Evolutionary conservation across 2,797 vertebrate species (phyloP).

Genomic region (Pseudomugil tenellus): DNA sequence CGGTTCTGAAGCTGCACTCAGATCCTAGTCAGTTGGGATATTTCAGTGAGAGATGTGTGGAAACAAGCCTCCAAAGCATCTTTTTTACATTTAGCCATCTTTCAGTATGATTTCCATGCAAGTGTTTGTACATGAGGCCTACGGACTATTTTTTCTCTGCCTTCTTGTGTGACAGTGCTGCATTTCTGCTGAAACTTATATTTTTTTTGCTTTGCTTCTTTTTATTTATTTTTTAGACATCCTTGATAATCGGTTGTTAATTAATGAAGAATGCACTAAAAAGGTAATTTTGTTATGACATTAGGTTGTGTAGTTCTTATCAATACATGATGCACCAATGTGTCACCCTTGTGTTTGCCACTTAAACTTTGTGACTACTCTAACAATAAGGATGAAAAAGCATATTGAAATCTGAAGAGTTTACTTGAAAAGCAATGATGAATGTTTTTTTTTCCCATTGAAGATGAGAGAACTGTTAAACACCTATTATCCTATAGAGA

Average conservation of each 20-base stretch:
- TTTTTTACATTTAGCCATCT: too few relatives aligned
- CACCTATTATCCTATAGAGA: conserved; percentile 92
- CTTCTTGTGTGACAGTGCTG: background rate
- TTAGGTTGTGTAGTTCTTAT: background rate
- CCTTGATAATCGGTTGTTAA: conserved; percentile 84
- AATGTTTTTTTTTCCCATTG: conserved; percentile 9
- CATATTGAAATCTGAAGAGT: background rate
- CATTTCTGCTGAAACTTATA: background rate
- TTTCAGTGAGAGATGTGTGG: too few relatives aligned
- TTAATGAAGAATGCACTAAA: conserved; percentile 86
- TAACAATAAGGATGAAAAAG: background rate
- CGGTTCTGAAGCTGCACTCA: too few relatives aligned
- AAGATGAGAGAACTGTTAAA: conserved; percentile 86
- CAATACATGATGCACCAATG: background rate
- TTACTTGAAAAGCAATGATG: background rate
- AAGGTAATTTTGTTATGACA: conserved; percentile 39
- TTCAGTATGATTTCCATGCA: too few relatives aligned
- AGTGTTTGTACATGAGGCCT: too few relatives aligned
- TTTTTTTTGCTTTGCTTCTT: background rate
- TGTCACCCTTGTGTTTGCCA: background rate
- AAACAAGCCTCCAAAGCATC: too few relatives aligned
- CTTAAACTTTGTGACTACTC: background rate
- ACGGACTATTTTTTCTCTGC: background rate
- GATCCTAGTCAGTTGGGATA: too few relatives aligned
- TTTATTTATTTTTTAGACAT: conserved; percentile 81